A percentile compares a stretch with the other conserved stretches of the same genome.
phyloP scores from a whole-genome alignment of 2,888 invertebrate genomes.

The Horisme vitalbata region DNA sequence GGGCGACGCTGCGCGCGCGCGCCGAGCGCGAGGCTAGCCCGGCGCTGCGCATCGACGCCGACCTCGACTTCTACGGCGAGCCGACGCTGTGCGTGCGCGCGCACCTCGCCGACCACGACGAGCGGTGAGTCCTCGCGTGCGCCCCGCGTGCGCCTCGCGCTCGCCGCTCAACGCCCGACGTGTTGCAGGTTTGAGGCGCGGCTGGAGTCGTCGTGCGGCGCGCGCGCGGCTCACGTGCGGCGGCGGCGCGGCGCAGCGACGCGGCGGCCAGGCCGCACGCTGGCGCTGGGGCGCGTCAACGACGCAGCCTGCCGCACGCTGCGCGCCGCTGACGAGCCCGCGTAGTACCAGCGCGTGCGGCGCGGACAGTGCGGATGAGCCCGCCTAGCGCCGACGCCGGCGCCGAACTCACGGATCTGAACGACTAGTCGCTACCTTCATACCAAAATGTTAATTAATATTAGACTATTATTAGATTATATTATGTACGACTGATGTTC shows the following conservation, averaged over 20 bases:
- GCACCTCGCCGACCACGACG: constrained; percentile 30
- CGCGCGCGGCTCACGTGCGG: constrained; percentile 23
- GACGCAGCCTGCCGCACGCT: constrained; percentile 56
- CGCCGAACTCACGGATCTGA: too few species aligned
- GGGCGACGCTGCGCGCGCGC: constrained; percentile 30
- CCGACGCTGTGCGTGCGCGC: constrained; percentile 63
- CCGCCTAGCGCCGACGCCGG: too few species aligned
- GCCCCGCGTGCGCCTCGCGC: not conserved
- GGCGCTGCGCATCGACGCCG: constrained; percentile 45
- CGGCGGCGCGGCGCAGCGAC: constrained; percentile 25
- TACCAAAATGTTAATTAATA: too few species aligned
- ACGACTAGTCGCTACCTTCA: too few species aligned
- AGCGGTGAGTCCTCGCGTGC: constrained; percentile 21
- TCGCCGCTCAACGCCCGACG: not conserved
- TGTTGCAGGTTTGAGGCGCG: constrained; percentile 7
- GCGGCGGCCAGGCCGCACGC: constrained; percentile 40
- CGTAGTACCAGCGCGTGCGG: too few species aligned
- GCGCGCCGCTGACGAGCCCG: constrained; percentile 34
- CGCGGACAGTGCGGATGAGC: too few species aligned
- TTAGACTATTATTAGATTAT: too few species aligned
- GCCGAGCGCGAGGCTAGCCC: constrained; percentile 38
- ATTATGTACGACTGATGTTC: too few species aligned
- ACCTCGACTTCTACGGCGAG: constrained; percentile 63
- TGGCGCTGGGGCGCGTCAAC: constrained; percentile 53
- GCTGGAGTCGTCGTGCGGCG: constrained; percentile 16